Evolutionary conservation across 2,113 vertebrate genomes (phyloP).

Genomic region (Saccopteryx bilineata): DNA sequence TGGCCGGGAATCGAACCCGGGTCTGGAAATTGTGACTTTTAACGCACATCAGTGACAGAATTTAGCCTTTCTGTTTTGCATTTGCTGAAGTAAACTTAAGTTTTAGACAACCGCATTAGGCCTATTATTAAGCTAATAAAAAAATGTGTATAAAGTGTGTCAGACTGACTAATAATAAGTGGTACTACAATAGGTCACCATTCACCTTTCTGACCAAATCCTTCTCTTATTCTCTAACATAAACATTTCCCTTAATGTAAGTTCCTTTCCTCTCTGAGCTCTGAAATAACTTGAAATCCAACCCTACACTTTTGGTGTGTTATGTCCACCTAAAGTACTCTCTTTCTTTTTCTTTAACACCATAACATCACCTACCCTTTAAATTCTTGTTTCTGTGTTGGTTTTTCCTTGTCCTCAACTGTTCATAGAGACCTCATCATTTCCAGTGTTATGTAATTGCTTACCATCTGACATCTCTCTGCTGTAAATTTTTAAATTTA

Average conservation of each 20-base stretch:
- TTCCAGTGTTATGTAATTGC: not conserved
- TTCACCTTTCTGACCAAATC: not conserved
- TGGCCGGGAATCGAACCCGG: no score
- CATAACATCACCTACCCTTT: not conserved
- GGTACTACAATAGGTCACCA: not conserved
- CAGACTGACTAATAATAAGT: constrained; percentile 10
- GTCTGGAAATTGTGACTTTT: constrained; percentile 34
- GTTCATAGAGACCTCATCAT: not conserved
- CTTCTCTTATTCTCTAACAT: not conserved
- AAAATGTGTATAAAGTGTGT: not conserved
- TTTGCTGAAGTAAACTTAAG: constrained; percentile 48
- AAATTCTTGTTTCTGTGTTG: not conserved
- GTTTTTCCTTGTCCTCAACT: not conserved
- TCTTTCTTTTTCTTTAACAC: not conserved
- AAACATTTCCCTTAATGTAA: not conserved
- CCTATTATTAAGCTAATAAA: not conserved
- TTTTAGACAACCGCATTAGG: not conserved
- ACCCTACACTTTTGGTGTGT: not conserved
- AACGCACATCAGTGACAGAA: not conserved
- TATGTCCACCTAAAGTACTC: not conserved
- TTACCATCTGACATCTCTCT: not conserved
- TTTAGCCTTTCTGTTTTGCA: constrained; percentile 36
- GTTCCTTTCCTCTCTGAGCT: not conserved
- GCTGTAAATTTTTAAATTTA: not conserved
- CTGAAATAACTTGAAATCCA: not conserved